Evolutionary conservation across 2,797 vertebrate genomes (phyloP), one percentile per base, ranked within the genome.

Genomic region (Ispidina lecontei): DNA sequence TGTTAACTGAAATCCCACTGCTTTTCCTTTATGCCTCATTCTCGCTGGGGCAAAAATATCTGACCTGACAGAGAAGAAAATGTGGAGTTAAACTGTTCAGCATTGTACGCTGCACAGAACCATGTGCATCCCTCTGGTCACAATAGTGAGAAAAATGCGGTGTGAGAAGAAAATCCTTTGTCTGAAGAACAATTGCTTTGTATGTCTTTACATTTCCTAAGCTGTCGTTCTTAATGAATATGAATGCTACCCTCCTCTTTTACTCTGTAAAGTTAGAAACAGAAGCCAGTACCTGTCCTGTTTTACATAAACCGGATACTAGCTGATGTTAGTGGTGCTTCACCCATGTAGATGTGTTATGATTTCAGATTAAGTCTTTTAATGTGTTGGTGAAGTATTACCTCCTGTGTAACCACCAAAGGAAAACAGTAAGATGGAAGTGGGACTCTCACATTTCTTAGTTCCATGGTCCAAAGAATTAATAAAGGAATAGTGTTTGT

Each of bases 21-120:
- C 76, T 91, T 49, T 71, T 12, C 41, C 76, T 80, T 81, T 75
- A 6, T 85, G 37, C 18, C 51, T 93, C 13, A 2, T 21, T 52
- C 59, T 92, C 49, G 52, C 67, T 78, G 31, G 77, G 35, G 41
- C 67, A 87, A 71, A 85, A 71, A 41, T 55, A 23, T 4, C 78
- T 75, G n/a, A 92, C 22, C 69, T 89, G 84, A 43, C n/a, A 72
- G 72, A 67, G 90, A 49, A 29, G 47, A 85, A 89, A 88, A 88
- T 15, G 44, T 87, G 12, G 62, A 88, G 52, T 23, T 76, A 77
- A 71, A 60, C 35, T 43, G 37, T 26, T 85, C 16, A 3, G 49
- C n/a, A 92, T 88, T 84, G 31, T 72, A 25, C 1, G 5, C 28
- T 37, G 46, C 80, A 9, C 46, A 72, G 74, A 46, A 15, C 10